These are phyloP conservation scores for Todus mexicanus DNA, from an alignment of 2,797 vertebrate species.

Conservation along the genomic window DNA sequence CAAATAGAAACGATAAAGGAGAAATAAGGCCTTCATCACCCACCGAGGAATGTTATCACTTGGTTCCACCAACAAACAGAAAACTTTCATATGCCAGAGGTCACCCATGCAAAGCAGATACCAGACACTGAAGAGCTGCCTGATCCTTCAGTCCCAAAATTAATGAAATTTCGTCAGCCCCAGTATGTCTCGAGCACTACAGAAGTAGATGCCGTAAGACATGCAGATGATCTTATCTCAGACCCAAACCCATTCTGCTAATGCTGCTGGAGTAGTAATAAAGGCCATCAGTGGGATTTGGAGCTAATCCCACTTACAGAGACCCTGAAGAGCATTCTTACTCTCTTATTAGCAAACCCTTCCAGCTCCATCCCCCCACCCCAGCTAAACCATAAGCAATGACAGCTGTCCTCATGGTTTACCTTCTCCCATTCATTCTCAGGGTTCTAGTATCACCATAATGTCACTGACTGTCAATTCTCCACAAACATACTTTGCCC, in stretches of 20 bases:
- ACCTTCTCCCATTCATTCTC: neutral
- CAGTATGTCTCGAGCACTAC: neutral
- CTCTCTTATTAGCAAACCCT: neutral
- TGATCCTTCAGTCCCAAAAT: neutral
- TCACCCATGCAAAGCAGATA: slow-evolving; percentile 44
- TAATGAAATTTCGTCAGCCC: neutral
- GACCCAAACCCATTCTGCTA: neutral
- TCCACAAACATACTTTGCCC: neutral
- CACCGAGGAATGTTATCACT: slow-evolving; percentile 12
- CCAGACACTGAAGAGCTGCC: neutral
- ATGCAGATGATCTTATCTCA: neutral
- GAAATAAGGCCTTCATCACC: neutral
- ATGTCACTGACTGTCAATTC: neutral
- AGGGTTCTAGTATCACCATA: neutral
- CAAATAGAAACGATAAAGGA: neutral
- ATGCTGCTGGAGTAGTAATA: neutral
- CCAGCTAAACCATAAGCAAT: neutral
- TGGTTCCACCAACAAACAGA: slow-evolving; percentile 41
- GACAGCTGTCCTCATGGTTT: neutral
- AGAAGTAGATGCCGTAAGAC: neutral
- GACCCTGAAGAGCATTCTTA: neutral
- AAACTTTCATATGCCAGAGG: slow-evolving; percentile 18
- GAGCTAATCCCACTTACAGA: neutral
- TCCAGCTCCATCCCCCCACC: neutral
- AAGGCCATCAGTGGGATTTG: neutral